Evolutionary conservation across 2,888 invertebrate species (phyloP).

Genomic region (Eueremaeus valkanovi): DNA sequence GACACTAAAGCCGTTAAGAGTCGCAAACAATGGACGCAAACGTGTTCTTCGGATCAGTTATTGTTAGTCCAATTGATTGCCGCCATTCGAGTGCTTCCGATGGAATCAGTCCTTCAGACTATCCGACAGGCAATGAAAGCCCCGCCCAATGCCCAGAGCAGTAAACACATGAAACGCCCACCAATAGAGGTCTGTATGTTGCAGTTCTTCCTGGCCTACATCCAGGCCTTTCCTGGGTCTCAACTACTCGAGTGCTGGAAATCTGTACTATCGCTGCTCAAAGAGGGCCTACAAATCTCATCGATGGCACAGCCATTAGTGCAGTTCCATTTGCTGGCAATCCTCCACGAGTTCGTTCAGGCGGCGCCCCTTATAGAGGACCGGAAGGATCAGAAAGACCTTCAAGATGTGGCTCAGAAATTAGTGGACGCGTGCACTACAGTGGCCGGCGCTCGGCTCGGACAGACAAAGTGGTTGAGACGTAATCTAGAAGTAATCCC

Average conservation of each 20-base stretch:
- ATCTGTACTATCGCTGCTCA: conserved; percentile 67
- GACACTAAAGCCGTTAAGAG: conserved; percentile 48
- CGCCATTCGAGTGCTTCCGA: conserved; percentile 72
- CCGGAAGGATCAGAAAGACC: conserved; percentile 72
- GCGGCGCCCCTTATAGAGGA: conserved; percentile 69
- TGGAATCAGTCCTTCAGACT: conserved; percentile 75
- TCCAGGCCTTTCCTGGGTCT: conserved; percentile 60
- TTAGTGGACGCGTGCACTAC: conserved; percentile 74
- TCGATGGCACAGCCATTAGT: conserved; percentile 40
- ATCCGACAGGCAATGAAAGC: conserved; percentile 75
- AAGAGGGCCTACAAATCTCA: conserved; percentile 65
- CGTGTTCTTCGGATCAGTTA: conserved; percentile 64
- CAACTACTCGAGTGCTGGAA: conserved; percentile 74
- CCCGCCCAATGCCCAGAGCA: conserved; percentile 55
- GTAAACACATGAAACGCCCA: conserved; percentile 47
- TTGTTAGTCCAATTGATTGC: conserved; percentile 73
- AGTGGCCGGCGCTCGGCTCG: conserved; percentile 77
- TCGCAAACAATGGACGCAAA: conserved; percentile 59
- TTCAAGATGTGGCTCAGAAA: conserved; percentile 60
- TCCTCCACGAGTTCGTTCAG: conserved; percentile 76
- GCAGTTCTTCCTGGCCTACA: conserved; percentile 71
- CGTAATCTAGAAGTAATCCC: conserved; percentile 71
- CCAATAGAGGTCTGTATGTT: conserved; percentile 71
- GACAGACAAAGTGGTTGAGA: conserved; percentile 82
- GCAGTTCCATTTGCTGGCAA: conserved; percentile 71